phyloP scores from a whole-genome alignment of 2,888 invertebrate species.

The Miltochrista miniata region DNA sequence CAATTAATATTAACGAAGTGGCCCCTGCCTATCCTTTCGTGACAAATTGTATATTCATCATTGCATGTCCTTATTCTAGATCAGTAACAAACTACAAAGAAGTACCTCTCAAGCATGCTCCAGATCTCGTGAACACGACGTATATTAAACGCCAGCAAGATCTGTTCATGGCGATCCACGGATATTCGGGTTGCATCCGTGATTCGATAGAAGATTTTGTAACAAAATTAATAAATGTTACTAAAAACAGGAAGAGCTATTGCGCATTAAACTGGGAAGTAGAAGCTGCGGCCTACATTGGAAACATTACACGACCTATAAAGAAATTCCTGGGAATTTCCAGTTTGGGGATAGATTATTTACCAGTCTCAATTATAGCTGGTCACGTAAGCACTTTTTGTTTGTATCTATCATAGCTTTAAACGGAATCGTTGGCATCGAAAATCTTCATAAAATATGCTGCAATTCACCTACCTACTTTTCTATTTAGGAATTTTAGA shows the following conservation, averaged over 20 bases:
- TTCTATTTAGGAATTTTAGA: no score
- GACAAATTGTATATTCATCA: no score
- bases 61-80: neutral
- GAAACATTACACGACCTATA: neutral
- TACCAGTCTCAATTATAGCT: neutral
- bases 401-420: neutral
- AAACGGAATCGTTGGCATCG: no score
- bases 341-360: slow-evolving; percentile 1
- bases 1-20: no score
- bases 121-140: neutral
- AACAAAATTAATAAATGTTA: no score
- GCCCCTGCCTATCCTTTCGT: no score
- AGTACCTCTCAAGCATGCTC: neutral
- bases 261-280: neutral
- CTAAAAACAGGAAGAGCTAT: neutral
- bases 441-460: no score
- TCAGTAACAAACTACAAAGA: neutral
- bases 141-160: neutral
- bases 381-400: neutral
- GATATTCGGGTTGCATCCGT: neutral
- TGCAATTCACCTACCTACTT: no score
- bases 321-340: neutral
- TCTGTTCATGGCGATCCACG: neutral
- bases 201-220: neutral
- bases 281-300: neutral